Base-by-base conservation (phyloP, 2,888 invertebrate genomes). In the Nemoura dubitans region DNA sequence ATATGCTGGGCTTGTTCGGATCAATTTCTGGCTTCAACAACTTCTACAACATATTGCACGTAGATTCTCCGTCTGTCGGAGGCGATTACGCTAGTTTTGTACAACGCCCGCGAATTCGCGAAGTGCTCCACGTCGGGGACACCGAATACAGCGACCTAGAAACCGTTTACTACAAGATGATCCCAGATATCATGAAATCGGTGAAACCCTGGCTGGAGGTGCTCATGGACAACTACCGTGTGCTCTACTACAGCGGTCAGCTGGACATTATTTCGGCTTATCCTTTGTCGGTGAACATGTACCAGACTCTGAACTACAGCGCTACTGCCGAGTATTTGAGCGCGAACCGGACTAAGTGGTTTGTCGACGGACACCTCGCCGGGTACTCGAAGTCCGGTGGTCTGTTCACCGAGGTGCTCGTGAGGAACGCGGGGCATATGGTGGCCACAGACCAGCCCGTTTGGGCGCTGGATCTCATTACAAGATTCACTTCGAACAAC, bases 191-290 rank as follows among this genome's bases (percentile, higher is more conserved):
- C 88, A 93, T 94, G 93, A 91, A 91, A 16, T 94, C 94, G 29
- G 93, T 94, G 0, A 94, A 94, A 89, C 91, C 91, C 87, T 93
- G 93, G 93, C 91, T 93, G 0, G 93, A 93, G 88, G 93, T 93
- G 87, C 89, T 94, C 2, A 89, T 94, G 21, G 93, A 94, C 88
- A 92, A 93, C 88, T 89, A 88, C 59, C 86, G 85, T 89, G 92
- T 92, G 29, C 88, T 92, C 89, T 90, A 92, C 86, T 92, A 92
- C 89, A 92, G 90, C 87, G 92, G 93, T 0, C 92, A 92, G 89
- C 89, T 92, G 89, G 92, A 93, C 89, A 90, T 92, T 84, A 91
- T 92, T 30, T 90, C 92, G 7, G 92, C 91, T 6, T 90, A 91
- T 26, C 91, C 92, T 0, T 89, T 92, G 87, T 91, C 92, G 0